Evolutionary conservation across 2,113 vertebrate genomes (phyloP).

Genomic region (Gymnogyps californianus): DNA sequence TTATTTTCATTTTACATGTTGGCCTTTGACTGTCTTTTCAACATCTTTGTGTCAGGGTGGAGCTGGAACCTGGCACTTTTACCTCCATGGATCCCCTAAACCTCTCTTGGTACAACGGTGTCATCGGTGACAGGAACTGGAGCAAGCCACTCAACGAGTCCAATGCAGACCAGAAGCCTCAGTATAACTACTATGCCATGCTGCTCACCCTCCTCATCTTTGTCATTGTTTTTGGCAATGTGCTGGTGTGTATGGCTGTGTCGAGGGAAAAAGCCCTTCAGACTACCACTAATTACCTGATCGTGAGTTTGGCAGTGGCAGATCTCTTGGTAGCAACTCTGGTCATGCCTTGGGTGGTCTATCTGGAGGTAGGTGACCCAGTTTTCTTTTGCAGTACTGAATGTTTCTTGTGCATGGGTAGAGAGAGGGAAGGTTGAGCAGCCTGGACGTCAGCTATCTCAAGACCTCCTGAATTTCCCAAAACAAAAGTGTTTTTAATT

Average conservation of each 20-base stretch:
- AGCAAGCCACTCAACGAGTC: slow-evolving; percentile 83
- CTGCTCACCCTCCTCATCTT: slow-evolving; percentile 96
- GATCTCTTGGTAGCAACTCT: slow-evolving; percentile 93
- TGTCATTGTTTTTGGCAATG: slow-evolving; percentile 94
- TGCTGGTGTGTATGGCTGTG: slow-evolving; percentile 96
- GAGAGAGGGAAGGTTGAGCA: background rate
- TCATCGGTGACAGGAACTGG: slow-evolving; percentile 80
- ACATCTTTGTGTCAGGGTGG: slow-evolving; percentile 22
- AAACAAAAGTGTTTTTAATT: background rate
- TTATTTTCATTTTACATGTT: background rate
- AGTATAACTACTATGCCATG: slow-evolving; percentile 96
- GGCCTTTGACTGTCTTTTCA: background rate
- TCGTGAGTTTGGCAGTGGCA: slow-evolving; percentile 94
- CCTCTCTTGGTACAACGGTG: slow-evolving; percentile 86
- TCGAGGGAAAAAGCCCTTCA: slow-evolving; percentile 94
- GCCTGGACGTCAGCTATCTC: background rate
- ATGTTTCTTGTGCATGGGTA: background rate
- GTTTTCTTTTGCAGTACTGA: background rate
- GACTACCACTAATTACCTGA: slow-evolving; percentile 98
- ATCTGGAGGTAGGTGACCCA: slow-evolving; percentile 84
- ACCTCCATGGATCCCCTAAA: slow-evolving; percentile 89
- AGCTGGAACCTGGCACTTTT: slow-evolving; percentile 55
- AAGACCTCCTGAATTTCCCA: background rate
- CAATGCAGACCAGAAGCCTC: slow-evolving; percentile 70
- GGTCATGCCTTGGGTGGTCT: slow-evolving; percentile 98